Conservation (phyloP, 2,113 vertebrate genomes). For the Callipepla squamata region DNA sequence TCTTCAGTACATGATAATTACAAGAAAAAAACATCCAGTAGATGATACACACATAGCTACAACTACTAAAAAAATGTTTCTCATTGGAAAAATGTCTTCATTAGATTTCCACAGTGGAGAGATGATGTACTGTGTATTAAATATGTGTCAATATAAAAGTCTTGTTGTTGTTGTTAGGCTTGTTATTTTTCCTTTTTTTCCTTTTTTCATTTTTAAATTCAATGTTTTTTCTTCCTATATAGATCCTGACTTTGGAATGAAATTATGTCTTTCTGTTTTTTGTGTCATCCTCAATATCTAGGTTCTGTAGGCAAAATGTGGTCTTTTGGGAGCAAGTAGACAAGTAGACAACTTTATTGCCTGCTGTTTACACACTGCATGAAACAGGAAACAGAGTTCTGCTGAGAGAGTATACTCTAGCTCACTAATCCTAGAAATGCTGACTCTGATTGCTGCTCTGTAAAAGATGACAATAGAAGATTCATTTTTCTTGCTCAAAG, state of each 20-base stretch:
- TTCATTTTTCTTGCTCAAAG: slow-evolving; percentile 5
- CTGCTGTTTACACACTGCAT: neutral
- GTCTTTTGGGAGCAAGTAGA: slow-evolving; percentile 16
- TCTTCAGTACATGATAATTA: neutral
- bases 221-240: neutral
- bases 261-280: neutral
- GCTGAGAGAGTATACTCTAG: neutral
- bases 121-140: neutral
- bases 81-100: neutral
- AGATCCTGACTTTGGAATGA: neutral
- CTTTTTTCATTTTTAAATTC: neutral
- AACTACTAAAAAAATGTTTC: neutral
- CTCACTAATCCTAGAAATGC: slow-evolving; percentile 55
- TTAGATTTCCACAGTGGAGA: neutral
- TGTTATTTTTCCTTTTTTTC: neutral
- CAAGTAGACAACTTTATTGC: slow-evolving; percentile 1
- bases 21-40: neutral
- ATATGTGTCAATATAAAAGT: neutral
- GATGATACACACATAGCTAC: neutral
- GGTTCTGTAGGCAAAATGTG: neutral
- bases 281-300: neutral
- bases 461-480: slow-evolving; percentile 28
- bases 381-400: neutral
- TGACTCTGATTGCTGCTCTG: slow-evolving; percentile 19
- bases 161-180: neutral